phyloP scores from a whole-genome alignment of 2,888 invertebrate genomes.

The Spisula subtruncata region DNA sequence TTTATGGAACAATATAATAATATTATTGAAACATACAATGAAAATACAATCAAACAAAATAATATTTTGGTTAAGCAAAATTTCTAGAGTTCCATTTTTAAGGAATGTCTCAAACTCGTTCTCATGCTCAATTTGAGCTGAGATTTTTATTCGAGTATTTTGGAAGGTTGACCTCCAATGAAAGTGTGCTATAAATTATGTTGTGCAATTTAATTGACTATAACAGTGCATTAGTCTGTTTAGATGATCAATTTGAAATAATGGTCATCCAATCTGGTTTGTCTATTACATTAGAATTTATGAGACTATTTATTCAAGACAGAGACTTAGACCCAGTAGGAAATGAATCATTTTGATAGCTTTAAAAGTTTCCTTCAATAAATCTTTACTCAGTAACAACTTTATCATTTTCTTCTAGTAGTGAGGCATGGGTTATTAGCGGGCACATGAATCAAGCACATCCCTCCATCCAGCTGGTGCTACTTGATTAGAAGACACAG shows the following conservation, averaged over 20 bases:
- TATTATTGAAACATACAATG: too few species aligned
- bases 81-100: too few species aligned
- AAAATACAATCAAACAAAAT: too few species aligned
- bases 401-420: constrained; percentile 25
- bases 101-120: too few species aligned
- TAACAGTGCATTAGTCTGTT: too few species aligned
- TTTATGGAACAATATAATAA: too few species aligned
- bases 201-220: too few species aligned
- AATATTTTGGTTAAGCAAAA: too few species aligned
- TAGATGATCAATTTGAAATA: not conserved
- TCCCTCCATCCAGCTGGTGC: constrained; percentile 39
- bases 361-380: constrained; percentile 34
- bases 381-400: constrained; percentile 3
- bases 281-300: constrained; percentile 9
- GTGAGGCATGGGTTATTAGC: constrained; percentile 18
- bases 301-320: not conserved
- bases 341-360: constrained; percentile 35
- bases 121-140: too few species aligned
- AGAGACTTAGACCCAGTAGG: not conserved
- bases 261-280: not conserved
- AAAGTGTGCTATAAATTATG: too few species aligned
- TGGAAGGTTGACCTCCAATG: too few species aligned
- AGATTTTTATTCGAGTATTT: too few species aligned
- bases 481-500: constrained; percentile 44
- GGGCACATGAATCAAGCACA: constrained; percentile 24